Percentiles rank a stretch among this genome's conserved stretches.
These are phyloP conservation scores for Myripristis jacobus DNA, from an alignment of 2,797 vertebrate genomes.

Conservation along the genomic window DNA sequence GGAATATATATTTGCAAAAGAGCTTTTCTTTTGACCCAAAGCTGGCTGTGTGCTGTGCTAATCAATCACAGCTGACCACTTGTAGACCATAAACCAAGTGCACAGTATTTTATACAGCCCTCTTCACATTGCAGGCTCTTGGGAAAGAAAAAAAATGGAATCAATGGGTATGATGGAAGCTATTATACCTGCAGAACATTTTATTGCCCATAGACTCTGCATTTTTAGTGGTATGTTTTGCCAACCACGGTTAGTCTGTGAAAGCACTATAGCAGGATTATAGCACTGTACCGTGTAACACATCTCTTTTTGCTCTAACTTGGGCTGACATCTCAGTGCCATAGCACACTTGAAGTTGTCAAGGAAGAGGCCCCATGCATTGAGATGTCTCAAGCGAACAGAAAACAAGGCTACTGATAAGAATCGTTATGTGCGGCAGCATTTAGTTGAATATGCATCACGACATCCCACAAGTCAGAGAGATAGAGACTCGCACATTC, in stretches of 20 bases:
- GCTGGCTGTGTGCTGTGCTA: constrained; percentile 17
- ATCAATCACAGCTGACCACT: constrained; percentile 36
- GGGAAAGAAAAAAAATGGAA: constrained; percentile 41
- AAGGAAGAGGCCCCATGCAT: constrained; percentile 20
- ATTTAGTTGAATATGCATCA: constrained; percentile 51
- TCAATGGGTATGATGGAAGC: constrained; percentile 32
- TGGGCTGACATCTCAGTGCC: constrained; percentile 36
- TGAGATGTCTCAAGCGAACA: constrained; percentile 33
- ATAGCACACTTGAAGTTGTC: constrained; percentile 21
- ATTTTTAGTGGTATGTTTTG: constrained; percentile 43
- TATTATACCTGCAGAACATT: constrained; percentile 44
- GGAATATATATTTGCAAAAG: neutral
- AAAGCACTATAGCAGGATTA: constrained; percentile 2
- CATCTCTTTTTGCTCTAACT: constrained; percentile 35
- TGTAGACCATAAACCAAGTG: constrained; percentile 36
- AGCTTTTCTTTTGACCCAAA: constrained; percentile 1
- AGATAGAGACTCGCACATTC: constrained; percentile 42
- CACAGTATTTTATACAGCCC: constrained; percentile 34
- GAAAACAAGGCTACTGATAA: constrained; percentile 41
- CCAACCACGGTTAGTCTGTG: constrained; percentile 25
- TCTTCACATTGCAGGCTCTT: constrained; percentile 33
- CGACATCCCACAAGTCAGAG: constrained; percentile 39
- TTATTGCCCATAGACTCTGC: constrained; percentile 48
- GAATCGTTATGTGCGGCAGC: constrained; percentile 41
- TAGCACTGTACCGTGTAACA: constrained; percentile 31